Evolutionary conservation across 2,113 vertebrate species (phyloP).

Genomic region (Sylvia atricapilla): DNA sequence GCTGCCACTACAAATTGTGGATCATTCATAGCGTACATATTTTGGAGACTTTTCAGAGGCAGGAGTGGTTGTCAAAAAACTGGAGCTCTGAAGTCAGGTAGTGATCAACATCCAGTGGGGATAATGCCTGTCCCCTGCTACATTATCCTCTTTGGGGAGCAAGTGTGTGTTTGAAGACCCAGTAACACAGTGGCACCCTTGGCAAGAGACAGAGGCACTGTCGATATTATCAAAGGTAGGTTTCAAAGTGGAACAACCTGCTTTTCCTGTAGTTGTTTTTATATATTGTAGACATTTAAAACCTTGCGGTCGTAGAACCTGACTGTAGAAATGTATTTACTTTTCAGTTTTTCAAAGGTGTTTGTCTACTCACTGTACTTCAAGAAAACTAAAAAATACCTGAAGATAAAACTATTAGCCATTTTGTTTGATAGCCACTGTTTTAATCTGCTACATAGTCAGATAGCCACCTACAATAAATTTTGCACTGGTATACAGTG

Average conservation of each 20-base stretch:
- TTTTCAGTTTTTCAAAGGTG: neutral
- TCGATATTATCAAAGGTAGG: neutral
- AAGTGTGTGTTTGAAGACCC: neutral
- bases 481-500: neutral
- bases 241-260: neutral
- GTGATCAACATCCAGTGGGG: neutral
- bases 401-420: neutral
- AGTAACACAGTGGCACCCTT: neutral
- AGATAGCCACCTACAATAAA: neutral
- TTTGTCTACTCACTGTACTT: neutral
- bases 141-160: neutral
- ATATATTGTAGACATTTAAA: neutral
- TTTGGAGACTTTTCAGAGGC: neutral
- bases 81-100: neutral
- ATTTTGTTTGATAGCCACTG: neutral
- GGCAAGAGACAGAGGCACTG: neutral
- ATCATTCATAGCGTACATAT: neutral
- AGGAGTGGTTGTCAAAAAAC: neutral
- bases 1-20: neutral
- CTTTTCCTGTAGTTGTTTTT: neutral
- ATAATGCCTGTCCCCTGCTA: neutral
- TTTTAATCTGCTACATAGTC: neutral
- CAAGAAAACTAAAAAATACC: neutral
- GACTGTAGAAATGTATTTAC: neutral
- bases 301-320: neutral